A percentile compares a stretch with the other conserved stretches of the same genome.
phyloP scores from a whole-genome alignment of 2,113 vertebrate genomes.

The Tachysurus fulvidraco region DNA sequence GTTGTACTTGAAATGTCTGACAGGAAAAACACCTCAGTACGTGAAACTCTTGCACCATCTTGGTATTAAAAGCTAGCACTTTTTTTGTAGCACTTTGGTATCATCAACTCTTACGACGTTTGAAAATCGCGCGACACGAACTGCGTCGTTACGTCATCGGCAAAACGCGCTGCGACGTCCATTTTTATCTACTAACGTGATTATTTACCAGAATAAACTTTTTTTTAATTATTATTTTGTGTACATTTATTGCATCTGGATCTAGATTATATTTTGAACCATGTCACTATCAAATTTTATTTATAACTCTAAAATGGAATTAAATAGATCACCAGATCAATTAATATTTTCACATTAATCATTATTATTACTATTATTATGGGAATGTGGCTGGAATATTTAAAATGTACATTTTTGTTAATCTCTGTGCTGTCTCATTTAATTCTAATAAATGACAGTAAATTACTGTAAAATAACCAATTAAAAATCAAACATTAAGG shows the following conservation, averaged over 20 bases:
- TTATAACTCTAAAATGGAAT: neutral
- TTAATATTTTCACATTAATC: too few relatives aligned
- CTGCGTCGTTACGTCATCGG: neutral
- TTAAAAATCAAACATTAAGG: neutral
- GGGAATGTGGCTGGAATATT: neutral
- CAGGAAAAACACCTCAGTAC: constrained; percentile 62
- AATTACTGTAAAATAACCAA: too few relatives aligned
- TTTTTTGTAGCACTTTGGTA: neutral
- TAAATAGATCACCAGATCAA: too few relatives aligned
- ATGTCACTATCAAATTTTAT: too few relatives aligned
- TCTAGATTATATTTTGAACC: too few relatives aligned
- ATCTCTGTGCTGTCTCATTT: neutral
- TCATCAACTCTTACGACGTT: neutral
- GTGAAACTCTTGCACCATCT: constrained; percentile 63
- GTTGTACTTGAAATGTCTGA: constrained; percentile 62
- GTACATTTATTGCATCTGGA: neutral
- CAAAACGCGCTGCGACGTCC: neutral
- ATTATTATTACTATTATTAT: too few relatives aligned
- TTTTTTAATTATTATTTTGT: neutral
- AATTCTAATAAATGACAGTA: neutral
- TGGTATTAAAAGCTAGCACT: neutral
- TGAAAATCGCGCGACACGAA: neutral
- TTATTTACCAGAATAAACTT: neutral
- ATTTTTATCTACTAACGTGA: neutral
- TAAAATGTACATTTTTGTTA: neutral